These are phyloP conservation scores for Cerastoderma edule DNA, from an alignment of 2,888 invertebrate species.

Conservation along the genomic window DNA sequence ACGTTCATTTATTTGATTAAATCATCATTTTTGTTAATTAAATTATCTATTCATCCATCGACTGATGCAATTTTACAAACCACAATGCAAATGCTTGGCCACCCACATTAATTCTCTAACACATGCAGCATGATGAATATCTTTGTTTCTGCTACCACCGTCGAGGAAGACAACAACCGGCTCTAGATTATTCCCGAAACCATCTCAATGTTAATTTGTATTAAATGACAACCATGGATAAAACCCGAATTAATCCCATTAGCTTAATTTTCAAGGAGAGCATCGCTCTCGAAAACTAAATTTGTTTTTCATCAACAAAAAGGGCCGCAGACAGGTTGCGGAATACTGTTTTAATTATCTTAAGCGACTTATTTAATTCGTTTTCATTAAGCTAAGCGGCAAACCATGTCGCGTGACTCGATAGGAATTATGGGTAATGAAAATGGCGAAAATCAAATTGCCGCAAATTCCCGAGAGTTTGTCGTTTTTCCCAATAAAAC, in stretches of 20 bases:
- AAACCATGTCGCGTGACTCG: constrained; percentile 41
- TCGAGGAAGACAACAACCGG: no score
- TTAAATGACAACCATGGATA: constrained; percentile 22
- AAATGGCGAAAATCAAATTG: constrained; percentile 16
- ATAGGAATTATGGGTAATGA: constrained; percentile 45
- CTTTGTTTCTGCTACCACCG: no score
- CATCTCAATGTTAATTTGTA: constrained; percentile 16
- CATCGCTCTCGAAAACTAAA: constrained; percentile 22
- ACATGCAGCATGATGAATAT: no score
- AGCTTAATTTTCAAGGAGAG: constrained; percentile 21
- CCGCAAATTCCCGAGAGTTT: constrained; percentile 20
- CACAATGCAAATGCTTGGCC: no score
- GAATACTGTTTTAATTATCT: constrained; percentile 47
- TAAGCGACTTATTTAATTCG: constrained; percentile 46
- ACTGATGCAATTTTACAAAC: no score
- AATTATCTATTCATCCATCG: no score
- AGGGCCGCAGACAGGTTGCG: constrained; percentile 26
- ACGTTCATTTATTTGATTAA: no score
- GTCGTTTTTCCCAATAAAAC: constrained; percentile 9
- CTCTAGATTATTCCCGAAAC: not conserved
- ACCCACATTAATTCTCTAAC: no score
- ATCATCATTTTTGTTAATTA: no score
- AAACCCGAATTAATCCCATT: constrained; percentile 23
- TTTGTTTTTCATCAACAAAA: constrained; percentile 46
- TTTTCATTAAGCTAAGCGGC: constrained; percentile 48